Percentiles rank a stretch among this genome's conserved stretches.
Conservation (phyloP, 2,797 vertebrate genomes). For the Girardinus metallicus region DNA sequence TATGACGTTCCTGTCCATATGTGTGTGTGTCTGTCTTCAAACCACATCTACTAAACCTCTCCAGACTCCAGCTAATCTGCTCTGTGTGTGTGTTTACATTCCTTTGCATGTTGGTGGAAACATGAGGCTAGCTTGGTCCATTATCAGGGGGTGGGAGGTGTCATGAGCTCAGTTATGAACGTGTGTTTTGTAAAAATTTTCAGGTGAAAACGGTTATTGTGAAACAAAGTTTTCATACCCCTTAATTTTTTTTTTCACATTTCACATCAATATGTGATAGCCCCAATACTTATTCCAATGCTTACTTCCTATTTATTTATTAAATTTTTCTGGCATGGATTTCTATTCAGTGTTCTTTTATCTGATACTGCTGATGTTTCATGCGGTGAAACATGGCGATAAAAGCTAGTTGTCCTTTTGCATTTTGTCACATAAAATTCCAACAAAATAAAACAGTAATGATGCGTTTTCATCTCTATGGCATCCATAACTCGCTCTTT, state of each 20-base stretch:
- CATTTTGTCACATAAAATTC: not conserved
- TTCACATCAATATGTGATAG: not conserved
- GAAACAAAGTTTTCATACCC: not conserved
- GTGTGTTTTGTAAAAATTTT: constrained; percentile 37
- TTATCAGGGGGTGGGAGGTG: constrained; percentile 12
- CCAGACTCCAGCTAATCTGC: constrained; percentile 39
- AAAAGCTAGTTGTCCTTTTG: not conserved
- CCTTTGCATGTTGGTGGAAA: constrained; percentile 53
- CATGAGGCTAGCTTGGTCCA: constrained; percentile 36
- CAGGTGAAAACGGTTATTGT: constrained; percentile 26
- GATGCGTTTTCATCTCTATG: too few relatives aligned
- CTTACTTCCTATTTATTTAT: not conserved
- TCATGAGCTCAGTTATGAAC: constrained; percentile 31
- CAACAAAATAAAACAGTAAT: too few relatives aligned
- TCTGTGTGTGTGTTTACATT: constrained; percentile 60
- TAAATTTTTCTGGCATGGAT: not conserved
- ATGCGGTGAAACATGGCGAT: not conserved
- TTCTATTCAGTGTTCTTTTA: not conserved
- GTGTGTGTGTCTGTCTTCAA: constrained; percentile 17
- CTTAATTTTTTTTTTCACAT: not conserved
- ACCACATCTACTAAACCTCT: constrained; percentile 25
- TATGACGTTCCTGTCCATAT: constrained; percentile 41
- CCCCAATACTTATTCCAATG: not conserved
- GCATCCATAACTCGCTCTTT: too few relatives aligned
- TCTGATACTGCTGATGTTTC: not conserved